Percentiles rank a stretch among this genome's conserved stretches.
These are phyloP conservation scores for Oreohelix idahoensis DNA, from an alignment of 1,140 invertebrate species.

Conservation along the genomic window DNA sequence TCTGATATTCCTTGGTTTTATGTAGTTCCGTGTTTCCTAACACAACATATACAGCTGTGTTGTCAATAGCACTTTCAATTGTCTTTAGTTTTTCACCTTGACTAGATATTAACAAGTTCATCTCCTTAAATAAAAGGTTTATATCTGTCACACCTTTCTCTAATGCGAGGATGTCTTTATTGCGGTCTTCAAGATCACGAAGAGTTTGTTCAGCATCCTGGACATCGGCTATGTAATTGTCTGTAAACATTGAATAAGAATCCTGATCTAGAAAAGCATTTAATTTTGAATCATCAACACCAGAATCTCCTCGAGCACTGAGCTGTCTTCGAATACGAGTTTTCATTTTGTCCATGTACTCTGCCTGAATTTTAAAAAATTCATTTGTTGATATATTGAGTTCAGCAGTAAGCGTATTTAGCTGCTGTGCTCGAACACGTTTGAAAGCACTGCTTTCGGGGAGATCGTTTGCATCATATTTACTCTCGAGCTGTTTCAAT, in stretches of 20 bases:
- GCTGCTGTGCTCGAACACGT: constrained; percentile 50
- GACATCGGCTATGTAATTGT: constrained; percentile 54
- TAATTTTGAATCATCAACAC: constrained; percentile 35
- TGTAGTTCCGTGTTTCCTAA: constrained; percentile 48
- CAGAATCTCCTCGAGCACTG: constrained; percentile 39
- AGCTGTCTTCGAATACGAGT: constrained; percentile 45
- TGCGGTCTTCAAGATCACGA: constrained; percentile 76
- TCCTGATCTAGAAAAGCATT: constrained; percentile 49
- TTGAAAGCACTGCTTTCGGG: constrained; percentile 46
- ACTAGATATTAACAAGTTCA: constrained; percentile 54
- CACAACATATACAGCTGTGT: constrained; percentile 47
- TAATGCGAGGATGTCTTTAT: constrained; percentile 56
- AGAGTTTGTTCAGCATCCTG: constrained; percentile 54
- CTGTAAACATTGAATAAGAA: constrained; percentile 53
- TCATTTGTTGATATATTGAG: constrained; percentile 53
- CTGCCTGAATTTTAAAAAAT: constrained; percentile 54
- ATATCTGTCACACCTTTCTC: constrained; percentile 58
- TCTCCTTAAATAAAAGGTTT: constrained; percentile 57
- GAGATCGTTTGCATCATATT: constrained; percentile 37
- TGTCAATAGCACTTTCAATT: constrained; percentile 51
- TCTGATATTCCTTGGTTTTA: constrained; percentile 43
- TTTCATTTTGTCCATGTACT: constrained; percentile 60
- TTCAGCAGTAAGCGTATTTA: constrained; percentile 52
- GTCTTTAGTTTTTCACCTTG: constrained; percentile 60
- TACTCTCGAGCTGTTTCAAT: constrained; percentile 50